Evolutionary conservation across 2,888 invertebrate species (phyloP).

Genomic region (Cosmopolites sordidus): DNA sequence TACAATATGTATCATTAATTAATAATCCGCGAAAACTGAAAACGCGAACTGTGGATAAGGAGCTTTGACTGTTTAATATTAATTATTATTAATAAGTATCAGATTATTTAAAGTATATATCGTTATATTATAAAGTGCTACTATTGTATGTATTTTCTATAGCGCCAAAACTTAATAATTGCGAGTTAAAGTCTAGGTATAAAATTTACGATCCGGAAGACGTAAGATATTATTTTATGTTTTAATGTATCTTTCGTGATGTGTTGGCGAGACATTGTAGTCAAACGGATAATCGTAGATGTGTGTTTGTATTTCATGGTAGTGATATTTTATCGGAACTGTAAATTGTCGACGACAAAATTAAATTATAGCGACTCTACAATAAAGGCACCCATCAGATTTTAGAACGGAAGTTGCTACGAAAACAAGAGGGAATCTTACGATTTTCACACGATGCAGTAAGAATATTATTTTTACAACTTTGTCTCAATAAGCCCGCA

Average conservation of each 20-base stretch:
- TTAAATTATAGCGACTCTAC: not conserved
- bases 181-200: not conserved
- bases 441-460: not conserved
- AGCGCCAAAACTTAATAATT: conserved; percentile 1
- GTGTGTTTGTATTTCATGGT: not conserved
- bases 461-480: not conserved
- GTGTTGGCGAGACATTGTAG: not conserved
- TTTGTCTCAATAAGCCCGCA: not conserved
- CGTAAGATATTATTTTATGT: conserved; percentile 1
- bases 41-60: too few species aligned
- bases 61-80: too few species aligned
- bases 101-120: not conserved
- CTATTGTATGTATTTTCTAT: conserved; percentile 1
- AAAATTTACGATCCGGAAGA: not conserved
- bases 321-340: conserved; percentile 1
- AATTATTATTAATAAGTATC: too few species aligned
- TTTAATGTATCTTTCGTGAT: not conserved
- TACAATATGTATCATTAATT: too few species aligned
- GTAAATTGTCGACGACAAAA: not conserved
- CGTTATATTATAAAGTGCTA: not conserved
- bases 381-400: conserved; percentile 1
- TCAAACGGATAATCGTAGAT: not conserved
- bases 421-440: not conserved
- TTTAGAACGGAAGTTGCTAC: conserved; percentile 1
- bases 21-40: too few species aligned